Conservation (phyloP, 2,113 vertebrate species). For the Cavia porcellus region DNA sequence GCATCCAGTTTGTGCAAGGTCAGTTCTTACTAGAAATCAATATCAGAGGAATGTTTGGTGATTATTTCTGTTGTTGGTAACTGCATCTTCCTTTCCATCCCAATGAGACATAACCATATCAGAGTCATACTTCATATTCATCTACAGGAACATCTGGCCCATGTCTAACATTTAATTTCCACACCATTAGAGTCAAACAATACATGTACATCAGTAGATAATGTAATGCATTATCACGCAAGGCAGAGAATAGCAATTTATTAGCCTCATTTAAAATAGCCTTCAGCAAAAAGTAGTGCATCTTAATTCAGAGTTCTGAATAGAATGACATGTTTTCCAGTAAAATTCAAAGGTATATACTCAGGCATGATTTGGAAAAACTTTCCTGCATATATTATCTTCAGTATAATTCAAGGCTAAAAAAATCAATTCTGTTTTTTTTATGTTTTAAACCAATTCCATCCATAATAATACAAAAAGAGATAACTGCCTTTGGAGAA, state of each 20-base stretch:
- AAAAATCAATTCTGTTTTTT: slow-evolving; percentile 75
- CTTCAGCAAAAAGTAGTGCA: slow-evolving; percentile 89
- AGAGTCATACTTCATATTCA: slow-evolving; percentile 90
- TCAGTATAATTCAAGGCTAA: slow-evolving; percentile 81
- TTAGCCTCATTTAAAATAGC: slow-evolving; percentile 93
- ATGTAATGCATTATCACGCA: slow-evolving; percentile 92
- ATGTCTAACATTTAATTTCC: slow-evolving; percentile 92
- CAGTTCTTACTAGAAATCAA: not conserved
- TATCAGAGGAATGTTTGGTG: not conserved
- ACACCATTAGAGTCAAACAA: slow-evolving; percentile 93
- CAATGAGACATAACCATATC: slow-evolving; percentile 84
- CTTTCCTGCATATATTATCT: slow-evolving; percentile 82
- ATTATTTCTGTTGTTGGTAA: not conserved
- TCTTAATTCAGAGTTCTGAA: slow-evolving; percentile 89
- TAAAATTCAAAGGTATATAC: slow-evolving; percentile 86
- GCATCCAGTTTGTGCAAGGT: slow-evolving; percentile 11
- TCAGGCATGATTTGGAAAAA: slow-evolving; percentile 81
- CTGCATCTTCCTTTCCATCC: slow-evolving; percentile 78
- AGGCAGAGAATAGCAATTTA: slow-evolving; percentile 92
- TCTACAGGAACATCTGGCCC: slow-evolving; percentile 92
- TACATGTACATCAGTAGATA: slow-evolving; percentile 92
- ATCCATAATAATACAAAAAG: slow-evolving; percentile 83
- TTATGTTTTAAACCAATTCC: slow-evolving; percentile 83
- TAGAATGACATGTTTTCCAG: slow-evolving; percentile 87
- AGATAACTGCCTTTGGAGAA: slow-evolving; percentile 80